phyloP scores from a whole-genome alignment of 1,140 invertebrate species.

The Grapholita molesta region DNA sequence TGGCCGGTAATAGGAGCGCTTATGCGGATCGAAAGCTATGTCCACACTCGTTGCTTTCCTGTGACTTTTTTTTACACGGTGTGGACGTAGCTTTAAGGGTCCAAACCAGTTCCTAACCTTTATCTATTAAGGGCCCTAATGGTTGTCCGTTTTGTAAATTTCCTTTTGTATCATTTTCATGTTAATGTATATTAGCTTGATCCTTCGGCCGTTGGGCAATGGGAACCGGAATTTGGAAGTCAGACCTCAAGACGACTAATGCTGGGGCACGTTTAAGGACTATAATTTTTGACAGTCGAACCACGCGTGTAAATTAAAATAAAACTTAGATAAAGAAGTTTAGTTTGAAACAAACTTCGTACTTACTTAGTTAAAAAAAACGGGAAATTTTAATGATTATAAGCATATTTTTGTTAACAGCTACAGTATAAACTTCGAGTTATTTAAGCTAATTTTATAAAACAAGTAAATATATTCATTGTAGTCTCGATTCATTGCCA shows the following conservation, averaged over 20 bases:
- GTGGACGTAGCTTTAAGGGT: background rate
- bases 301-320: no score
- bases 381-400: no score
- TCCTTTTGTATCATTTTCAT: conserved; percentile 7
- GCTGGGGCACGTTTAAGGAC: background rate
- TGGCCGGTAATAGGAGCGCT: background rate
- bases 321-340: no score
- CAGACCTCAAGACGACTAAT: background rate
- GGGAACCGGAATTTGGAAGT: background rate
- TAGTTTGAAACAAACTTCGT: no score
- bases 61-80: background rate
- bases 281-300: background rate
- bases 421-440: no score
- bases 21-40: background rate
- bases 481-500: no score
- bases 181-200: background rate
- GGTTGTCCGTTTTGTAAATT: background rate
- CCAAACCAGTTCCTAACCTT: background rate
- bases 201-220: background rate
- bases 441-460: no score
- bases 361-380: no score
- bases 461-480: no score
- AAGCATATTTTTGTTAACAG: no score
- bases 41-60: background rate
- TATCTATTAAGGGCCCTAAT: background rate